A percentile compares a stretch with the other conserved stretches of the same genome.
Evolutionary conservation across 2,797 vertebrate species (phyloP).

Genomic region (Chaetodon trifasciatus): DNA sequence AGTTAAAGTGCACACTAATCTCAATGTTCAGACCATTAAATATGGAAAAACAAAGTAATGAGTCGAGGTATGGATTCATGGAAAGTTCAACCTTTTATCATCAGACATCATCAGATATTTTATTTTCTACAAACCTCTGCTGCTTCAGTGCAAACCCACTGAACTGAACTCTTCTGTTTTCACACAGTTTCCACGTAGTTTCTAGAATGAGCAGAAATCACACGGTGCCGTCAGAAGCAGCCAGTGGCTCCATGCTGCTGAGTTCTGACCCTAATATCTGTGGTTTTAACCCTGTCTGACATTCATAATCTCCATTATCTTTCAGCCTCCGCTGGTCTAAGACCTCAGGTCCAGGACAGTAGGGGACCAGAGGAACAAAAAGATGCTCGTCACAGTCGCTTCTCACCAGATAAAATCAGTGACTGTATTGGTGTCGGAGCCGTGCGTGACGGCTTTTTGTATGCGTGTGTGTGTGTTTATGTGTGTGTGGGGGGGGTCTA

Average conservation of each 20-base stretch:
- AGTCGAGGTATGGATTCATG: neutral
- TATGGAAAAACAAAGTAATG: neutral
- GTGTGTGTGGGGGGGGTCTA: slow-evolving; percentile 45
- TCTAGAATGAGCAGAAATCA: slow-evolving; percentile 2
- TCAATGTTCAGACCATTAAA: neutral
- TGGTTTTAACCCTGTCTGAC: slow-evolving; percentile 77
- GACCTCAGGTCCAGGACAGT: slow-evolving; percentile 47
- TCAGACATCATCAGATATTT: neutral
- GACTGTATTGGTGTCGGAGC: slow-evolving; percentile 66
- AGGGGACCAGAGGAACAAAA: slow-evolving; percentile 60
- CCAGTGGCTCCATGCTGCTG: slow-evolving; percentile 53
- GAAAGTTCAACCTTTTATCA: neutral
- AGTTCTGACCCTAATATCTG: slow-evolving; percentile 63
- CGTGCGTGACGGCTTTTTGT: slow-evolving; percentile 59
- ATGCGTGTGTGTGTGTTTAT: slow-evolving; percentile 49
- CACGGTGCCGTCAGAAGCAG: slow-evolving; percentile 37
- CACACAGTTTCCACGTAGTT: neutral
- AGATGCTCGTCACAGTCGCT: slow-evolving; percentile 61
- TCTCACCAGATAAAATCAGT: slow-evolving; percentile 72
- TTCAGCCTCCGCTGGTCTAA: slow-evolving; percentile 52
- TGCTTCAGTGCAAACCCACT: neutral
- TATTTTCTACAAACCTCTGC: too few species aligned
- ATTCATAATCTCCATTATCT: slow-evolving; percentile 75
- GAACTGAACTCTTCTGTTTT: too few species aligned
- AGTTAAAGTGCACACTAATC: neutral